These are phyloP conservation scores for Ctenicera cuprea DNA, from an alignment of 2,888 invertebrate species.

Conservation along the genomic window DNA sequence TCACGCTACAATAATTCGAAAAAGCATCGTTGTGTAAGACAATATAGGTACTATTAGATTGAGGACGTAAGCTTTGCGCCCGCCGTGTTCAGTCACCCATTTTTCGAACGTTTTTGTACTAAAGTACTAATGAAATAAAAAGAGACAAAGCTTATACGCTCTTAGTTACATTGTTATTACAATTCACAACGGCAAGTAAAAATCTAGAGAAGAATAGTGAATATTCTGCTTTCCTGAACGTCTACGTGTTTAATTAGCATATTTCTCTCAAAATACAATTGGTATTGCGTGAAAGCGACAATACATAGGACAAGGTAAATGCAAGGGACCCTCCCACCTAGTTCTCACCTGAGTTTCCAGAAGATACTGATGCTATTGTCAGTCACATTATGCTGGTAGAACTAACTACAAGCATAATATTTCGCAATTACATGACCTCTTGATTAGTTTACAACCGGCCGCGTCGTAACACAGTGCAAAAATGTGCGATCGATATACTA, in stretches of 20 bases:
- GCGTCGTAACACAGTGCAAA: constrained; percentile 21
- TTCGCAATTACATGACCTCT: constrained; percentile 32
- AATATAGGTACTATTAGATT: too few species aligned
- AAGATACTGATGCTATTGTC: constrained; percentile 63
- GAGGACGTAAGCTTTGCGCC: too few species aligned
- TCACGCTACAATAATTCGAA: too few species aligned
- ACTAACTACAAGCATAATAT: constrained; percentile 57
- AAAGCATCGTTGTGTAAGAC: too few species aligned
- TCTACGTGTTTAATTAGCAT: constrained; percentile 55
- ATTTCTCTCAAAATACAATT: constrained; percentile 59
- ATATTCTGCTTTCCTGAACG: constrained; percentile 7
- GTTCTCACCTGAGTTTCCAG: constrained; percentile 66
- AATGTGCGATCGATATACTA: constrained; percentile 23
- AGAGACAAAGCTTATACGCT: too few species aligned
- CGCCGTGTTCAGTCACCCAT: too few species aligned
- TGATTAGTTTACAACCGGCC: constrained; percentile 17
- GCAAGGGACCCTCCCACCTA: constrained; percentile 62
- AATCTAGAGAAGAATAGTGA: too few species aligned
- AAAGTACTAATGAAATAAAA: too few species aligned
- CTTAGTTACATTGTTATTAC: too few species aligned
- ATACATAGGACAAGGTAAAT: constrained; percentile 65
- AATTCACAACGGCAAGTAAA: too few species aligned
- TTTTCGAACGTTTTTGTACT: too few species aligned
- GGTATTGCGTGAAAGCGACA: constrained; percentile 64
- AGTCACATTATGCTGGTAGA: constrained; percentile 63